Evolutionary conservation across 2,888 invertebrate genomes (phyloP).

Genomic region (Drosophila kanekoi): DNA sequence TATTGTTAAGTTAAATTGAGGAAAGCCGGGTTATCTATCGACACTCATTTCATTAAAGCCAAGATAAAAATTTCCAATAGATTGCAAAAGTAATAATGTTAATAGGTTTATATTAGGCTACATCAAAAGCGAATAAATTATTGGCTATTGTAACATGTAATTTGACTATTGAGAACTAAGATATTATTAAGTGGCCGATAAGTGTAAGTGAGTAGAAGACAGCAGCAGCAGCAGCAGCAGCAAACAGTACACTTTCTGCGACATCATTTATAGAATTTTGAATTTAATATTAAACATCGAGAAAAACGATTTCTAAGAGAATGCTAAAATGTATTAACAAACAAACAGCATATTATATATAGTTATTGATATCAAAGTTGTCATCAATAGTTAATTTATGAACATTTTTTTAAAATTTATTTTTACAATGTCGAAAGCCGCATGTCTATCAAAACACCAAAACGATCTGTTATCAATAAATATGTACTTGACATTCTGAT

Average conservation of each 20-base stretch:
- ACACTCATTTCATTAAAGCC: constrained; percentile 64
- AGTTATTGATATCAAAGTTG: constrained; percentile 68
- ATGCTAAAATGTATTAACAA: constrained; percentile 57
- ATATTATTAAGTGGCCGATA: constrained; percentile 72
- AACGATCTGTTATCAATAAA: constrained; percentile 78
- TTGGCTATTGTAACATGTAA: constrained; percentile 76
- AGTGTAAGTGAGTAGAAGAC: constrained; percentile 54
- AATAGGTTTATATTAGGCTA: constrained; percentile 62
- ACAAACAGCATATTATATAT: constrained; percentile 42
- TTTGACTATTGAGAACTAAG: constrained; percentile 77
- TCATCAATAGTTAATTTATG: constrained; percentile 57
- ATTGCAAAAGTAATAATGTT: constrained; percentile 54
- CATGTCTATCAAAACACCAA: constrained; percentile 78
- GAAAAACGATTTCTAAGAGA: constrained; percentile 50
- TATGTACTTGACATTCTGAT: constrained; percentile 81
- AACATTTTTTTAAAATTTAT: constrained; percentile 36
- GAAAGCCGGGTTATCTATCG: constrained; percentile 50
- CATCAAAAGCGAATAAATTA: constrained; percentile 68
- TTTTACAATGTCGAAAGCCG: constrained; percentile 64
- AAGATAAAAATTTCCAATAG: constrained; percentile 51
- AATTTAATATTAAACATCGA: constrained; percentile 67
- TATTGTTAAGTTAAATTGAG: constrained; percentile 65
- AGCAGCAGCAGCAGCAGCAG: constrained; percentile 19
- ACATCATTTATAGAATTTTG: constrained; percentile 62
- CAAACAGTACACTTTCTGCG: constrained; percentile 30